Conservation (phyloP, 2,797 vertebrate species). For the Perodicticus potto region DNA sequence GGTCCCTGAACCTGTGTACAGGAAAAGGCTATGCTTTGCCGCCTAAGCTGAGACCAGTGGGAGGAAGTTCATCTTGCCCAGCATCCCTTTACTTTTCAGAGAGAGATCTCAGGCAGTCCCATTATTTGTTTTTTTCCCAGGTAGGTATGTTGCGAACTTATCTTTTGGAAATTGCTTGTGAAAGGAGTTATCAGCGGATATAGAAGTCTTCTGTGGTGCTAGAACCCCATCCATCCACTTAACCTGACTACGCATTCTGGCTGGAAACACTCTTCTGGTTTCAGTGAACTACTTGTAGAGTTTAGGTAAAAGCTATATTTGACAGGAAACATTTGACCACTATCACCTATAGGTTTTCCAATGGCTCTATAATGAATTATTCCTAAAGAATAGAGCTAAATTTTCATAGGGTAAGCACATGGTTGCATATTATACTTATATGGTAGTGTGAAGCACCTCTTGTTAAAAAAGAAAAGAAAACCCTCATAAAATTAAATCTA, state of each 20-base stretch:
- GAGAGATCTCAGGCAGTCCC: background rate
- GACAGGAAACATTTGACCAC: background rate
- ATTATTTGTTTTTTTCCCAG: background rate
- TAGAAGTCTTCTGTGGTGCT: background rate
- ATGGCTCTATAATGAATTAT: background rate
- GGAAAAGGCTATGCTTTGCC: background rate
- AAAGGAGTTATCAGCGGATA: background rate
- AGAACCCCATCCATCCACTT: background rate
- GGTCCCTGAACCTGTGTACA: background rate
- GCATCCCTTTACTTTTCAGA: background rate
- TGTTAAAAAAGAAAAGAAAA: background rate
- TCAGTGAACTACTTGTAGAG: background rate
- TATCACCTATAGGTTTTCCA: conserved; percentile 24
- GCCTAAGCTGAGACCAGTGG: background rate
- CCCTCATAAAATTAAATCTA: background rate
- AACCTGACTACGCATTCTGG: background rate
- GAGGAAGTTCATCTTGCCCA: background rate
- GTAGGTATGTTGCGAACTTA: background rate
- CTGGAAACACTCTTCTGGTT: conserved; percentile 8
- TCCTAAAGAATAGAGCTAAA: background rate
- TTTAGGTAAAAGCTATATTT: conserved; percentile 1
- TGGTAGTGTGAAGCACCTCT: background rate
- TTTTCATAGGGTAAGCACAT: background rate
- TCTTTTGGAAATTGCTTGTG: conserved; percentile 24
- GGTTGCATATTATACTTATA: background rate